Base-by-base conservation (phyloP, 2,888 invertebrate genomes). In the Lithophane semibrunnea region DNA sequence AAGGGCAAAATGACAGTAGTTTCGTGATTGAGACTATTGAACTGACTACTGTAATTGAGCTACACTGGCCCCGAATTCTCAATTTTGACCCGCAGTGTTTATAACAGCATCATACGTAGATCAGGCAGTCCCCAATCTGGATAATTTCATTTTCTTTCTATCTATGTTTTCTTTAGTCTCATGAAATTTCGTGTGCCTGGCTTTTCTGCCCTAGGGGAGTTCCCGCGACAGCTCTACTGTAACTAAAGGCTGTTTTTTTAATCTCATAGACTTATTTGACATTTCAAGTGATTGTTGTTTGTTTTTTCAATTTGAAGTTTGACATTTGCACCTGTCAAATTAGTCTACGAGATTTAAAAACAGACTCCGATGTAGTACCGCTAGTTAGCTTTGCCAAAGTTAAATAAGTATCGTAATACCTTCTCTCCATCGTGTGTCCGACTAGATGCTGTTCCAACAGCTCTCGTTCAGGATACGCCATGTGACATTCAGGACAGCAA, bases 401-500 rank as follows among this genome's bases (percentile, higher is more conserved):
- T 29, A 3, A 47, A 16, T n/a, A 47, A 37, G 16, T 18, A 47
- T 47, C 10, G n/a, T 3, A 44, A 47, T 88, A 96, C 97, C 98
- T 97, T 86, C 98, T 97, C 91, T 99, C 99, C 92, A 98, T 97
- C 8, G 98, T 98, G 93, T 99, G 98, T 16, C 98, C 98, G 29
- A 98, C 97, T n/a, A 99, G 96, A 94, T 99, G 98, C 90, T 99
- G 98, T 89, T 99, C 98, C 76, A 99, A 95, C 66, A 98, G 94
- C 82, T 98, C 98, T 80, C 98, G 98, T 92, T 99, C 98, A 5
- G 98, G 98, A 92, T 98, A 98, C 58, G 98, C 98, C 98, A 98
- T 98, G 93, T 99, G 98, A 92, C 98, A 98, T 92, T 98, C 98
- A 0, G 98, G 98, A 92, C 98, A 98, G 92, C 98, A 98, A 90